Conservation (phyloP, 2,113 vertebrate species). For the Romanogobio albipinnatus region DNA sequence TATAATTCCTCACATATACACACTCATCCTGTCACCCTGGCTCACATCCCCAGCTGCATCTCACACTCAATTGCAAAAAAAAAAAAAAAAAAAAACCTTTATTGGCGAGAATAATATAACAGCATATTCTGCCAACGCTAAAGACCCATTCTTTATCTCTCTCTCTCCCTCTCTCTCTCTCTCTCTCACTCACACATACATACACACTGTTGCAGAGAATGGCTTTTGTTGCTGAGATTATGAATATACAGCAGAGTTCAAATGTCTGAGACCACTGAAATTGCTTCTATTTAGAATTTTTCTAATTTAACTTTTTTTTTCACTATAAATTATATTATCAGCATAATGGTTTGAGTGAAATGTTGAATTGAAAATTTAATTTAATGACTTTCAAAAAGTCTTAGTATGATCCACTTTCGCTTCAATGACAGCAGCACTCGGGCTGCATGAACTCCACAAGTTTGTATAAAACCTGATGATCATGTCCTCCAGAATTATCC, state of each 20-base stretch:
- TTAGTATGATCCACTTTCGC: neutral
- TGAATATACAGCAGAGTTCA: conserved; percentile 7
- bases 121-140: conserved; percentile 61
- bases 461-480: neutral
- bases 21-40: conserved; percentile 27
- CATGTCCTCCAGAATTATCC: neutral
- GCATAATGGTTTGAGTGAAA: neutral
- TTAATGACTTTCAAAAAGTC: neutral
- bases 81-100: conserved; percentile 63
- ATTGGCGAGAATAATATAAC: conserved; percentile 68
- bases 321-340: conserved; percentile 11
- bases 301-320: conserved; percentile 1
- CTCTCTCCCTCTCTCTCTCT: conserved; percentile 43
- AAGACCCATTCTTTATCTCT: conserved; percentile 52
- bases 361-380: neutral
- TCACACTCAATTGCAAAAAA: conserved; percentile 49
- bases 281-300: conserved; percentile 26
- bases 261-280: conserved; percentile 21
- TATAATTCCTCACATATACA: conserved; percentile 24
- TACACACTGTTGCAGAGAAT: conserved; percentile 36
- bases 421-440: neutral
- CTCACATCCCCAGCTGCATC: conserved; percentile 25
- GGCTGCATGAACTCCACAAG: neutral
- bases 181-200: conserved; percentile 32
- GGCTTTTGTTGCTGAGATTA: conserved; percentile 49